Percentiles rank a stretch among this genome's conserved stretches.
phyloP scores from a whole-genome alignment of 1,140 invertebrate species.

The Cotesia typhae region DNA sequence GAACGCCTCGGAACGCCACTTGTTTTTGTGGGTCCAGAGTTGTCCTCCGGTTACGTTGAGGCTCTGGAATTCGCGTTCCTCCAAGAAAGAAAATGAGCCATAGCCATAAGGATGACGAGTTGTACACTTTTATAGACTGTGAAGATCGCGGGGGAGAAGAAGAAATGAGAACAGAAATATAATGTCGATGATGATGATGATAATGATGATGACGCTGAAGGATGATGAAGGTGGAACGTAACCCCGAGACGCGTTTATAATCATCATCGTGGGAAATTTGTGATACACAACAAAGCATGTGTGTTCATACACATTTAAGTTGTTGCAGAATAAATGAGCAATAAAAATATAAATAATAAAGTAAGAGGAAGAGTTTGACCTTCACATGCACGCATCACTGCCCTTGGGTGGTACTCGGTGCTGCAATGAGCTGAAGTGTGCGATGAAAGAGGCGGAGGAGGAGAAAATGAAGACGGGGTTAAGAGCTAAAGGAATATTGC shows the following conservation, averaged over 20 bases:
- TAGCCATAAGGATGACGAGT: not conserved
- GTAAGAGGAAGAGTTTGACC: constrained; percentile 38
- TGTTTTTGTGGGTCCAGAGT: constrained; percentile 41
- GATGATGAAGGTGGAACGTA: constrained; percentile 31
- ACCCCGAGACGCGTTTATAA: constrained; percentile 29
- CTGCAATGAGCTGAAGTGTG: constrained; percentile 24
- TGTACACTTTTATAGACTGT: no score
- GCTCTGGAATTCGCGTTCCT: constrained; percentile 36
- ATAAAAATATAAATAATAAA: constrained; percentile 31
- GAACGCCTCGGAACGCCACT: constrained; percentile 48
- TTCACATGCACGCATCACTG: constrained; percentile 50
- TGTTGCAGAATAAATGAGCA: constrained; percentile 1
- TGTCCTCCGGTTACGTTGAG: not conserved
- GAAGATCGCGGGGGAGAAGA: constrained; percentile 23
- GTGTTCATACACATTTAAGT: not conserved
- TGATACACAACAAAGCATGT: constrained; percentile 26
- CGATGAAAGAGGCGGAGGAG: constrained; percentile 36
- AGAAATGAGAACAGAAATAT: constrained; percentile 8
- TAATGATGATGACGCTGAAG: constrained; percentile 31
- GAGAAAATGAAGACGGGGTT: constrained; percentile 14
- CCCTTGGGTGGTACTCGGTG: constrained; percentile 55
- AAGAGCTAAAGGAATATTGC: constrained; percentile 32
- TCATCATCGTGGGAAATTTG: constrained; percentile 58
- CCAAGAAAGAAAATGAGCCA: constrained; percentile 28
- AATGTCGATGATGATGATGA: no score